Evolutionary conservation across 2,113 vertebrate species (phyloP).

Genomic region (Hyla sarda): DNA sequence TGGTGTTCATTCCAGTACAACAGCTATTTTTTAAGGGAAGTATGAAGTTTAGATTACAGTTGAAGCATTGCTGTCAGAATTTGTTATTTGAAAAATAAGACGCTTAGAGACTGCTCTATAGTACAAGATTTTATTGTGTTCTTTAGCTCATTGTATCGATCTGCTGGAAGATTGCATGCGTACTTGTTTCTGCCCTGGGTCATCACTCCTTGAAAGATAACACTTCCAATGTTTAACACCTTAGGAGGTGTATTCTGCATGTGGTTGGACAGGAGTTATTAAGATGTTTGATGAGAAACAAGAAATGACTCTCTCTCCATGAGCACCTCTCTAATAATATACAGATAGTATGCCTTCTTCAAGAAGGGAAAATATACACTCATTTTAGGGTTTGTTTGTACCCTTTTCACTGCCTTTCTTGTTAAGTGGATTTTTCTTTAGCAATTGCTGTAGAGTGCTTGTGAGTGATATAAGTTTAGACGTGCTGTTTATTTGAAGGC

Average conservation of each 20-base stretch:
- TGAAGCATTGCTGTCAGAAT: neutral
- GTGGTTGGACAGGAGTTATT: neutral
- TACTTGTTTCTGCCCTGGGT: slow-evolving; percentile 28
- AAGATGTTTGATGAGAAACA: slow-evolving; percentile 30
- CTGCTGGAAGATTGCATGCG: slow-evolving; percentile 24
- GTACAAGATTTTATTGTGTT: slow-evolving; percentile 44
- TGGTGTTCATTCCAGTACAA: neutral
- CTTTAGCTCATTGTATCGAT: slow-evolving; percentile 44
- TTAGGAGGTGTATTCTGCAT: slow-evolving; percentile 14
- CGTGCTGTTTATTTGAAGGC: slow-evolving; percentile 28
- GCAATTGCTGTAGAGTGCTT: slow-evolving; percentile 12
- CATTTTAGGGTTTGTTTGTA: neutral
- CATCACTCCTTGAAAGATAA: slow-evolving; percentile 27
- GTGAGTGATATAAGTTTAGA: slow-evolving; percentile 27
- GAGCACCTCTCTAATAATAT: slow-evolving; percentile 10
- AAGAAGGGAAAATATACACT: neutral
- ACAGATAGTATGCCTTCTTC: neutral
- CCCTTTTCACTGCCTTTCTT: neutral
- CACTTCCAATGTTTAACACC: slow-evolving; percentile 2
- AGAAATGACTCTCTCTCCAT: slow-evolving; percentile 1
- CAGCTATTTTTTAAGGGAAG: neutral
- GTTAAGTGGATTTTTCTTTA: slow-evolving; percentile 20
- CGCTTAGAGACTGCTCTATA: slow-evolving; percentile 13
- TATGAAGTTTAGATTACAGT: neutral
- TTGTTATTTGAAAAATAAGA: slow-evolving; percentile 31